Percentiles rank a stretch among this genome's conserved stretches.
phyloP scores from a whole-genome alignment of 1,140 invertebrate species.

The Dolichoris vasculosae region DNA sequence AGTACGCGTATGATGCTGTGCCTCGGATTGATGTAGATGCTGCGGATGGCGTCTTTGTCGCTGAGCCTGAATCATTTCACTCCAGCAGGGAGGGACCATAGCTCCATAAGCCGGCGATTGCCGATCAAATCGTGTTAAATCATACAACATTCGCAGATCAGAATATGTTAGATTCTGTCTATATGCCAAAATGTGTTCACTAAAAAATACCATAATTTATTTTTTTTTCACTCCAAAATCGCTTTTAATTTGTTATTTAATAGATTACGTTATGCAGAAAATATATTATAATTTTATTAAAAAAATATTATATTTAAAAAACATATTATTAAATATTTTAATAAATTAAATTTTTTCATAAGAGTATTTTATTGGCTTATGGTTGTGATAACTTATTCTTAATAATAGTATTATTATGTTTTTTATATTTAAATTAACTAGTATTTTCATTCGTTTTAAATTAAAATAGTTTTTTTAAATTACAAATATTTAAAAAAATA shows the following conservation, averaged over 20 bases:
- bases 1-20: constrained; percentile 86
- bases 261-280: too few relatives aligned
- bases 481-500: constrained; percentile 23
- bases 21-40: constrained; percentile 84
- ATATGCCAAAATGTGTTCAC: constrained; percentile 76
- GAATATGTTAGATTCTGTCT: constrained; percentile 74
- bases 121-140: constrained; percentile 80
- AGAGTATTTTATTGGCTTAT: too few relatives aligned
- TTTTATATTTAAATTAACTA: too few relatives aligned
- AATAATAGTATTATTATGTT: too few relatives aligned
- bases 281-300: too few relatives aligned
- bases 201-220: constrained; percentile 47
- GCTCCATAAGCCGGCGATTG: constrained; percentile 83
- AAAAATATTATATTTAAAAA: too few relatives aligned
- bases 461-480: not conserved
- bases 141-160: constrained; percentile 77
- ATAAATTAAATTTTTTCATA: too few relatives aligned
- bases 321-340: too few relatives aligned
- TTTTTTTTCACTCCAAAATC: too few relatives aligned
- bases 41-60: constrained; percentile 88
- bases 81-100: constrained; percentile 94
- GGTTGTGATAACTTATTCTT: too few relatives aligned
- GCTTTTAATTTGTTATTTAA: too few relatives aligned
- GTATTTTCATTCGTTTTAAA: too few relatives aligned
- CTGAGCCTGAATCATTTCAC: constrained; percentile 91